phyloP scores from a whole-genome alignment of 30 jellyfish, hydroid and myxozoan genomes.

The Turritopsis dohrnii region DNA sequence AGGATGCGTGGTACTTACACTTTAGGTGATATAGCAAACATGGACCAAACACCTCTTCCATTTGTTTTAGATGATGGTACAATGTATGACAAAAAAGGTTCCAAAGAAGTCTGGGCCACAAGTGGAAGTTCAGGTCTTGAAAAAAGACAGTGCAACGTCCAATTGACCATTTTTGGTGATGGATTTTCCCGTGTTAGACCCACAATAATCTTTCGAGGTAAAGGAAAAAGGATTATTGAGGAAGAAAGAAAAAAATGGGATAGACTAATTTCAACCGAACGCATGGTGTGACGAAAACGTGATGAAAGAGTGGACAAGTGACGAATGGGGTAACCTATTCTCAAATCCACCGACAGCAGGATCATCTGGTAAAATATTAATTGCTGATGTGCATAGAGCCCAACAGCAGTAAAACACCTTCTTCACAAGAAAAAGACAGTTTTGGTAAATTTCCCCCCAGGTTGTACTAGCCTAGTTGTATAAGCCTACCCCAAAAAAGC shows the following conservation, averaged over 20 bases:
- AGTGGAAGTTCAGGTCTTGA: conserved; percentile 21
- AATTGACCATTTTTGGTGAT: conserved; percentile 14
- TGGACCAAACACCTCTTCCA: no score
- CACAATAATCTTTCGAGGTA: conserved; percentile 10
- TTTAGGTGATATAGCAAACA: no score
- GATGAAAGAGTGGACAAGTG: conserved; percentile 21
- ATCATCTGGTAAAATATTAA: conserved; percentile 5
- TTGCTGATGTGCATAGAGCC: conserved; percentile 25
- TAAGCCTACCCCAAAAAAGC: no score
- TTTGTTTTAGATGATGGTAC: no score
- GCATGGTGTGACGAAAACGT: conserved; percentile 12
- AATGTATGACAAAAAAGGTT: no score
- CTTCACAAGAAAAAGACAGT: conserved; percentile 10
- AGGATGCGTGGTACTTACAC: no score
- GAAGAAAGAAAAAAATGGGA: conserved; percentile 8
- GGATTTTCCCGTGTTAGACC: conserved; percentile 16
- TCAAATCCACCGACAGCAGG: conserved; percentile 12
- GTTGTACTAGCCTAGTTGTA: conserved; percentile 6
- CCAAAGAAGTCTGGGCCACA: no score
- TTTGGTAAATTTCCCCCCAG: conserved; percentile 9
- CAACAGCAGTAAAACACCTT: conserved; percentile 14
- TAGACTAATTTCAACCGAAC: conserved; percentile 4
- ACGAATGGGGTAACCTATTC: conserved; percentile 25
- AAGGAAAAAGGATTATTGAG: conserved; percentile 2
- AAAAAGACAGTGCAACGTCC: conserved; percentile 12